phyloP scores from a whole-genome alignment of 53 echinoderm and acorn worm genomes.

The Antedon mediterranea region DNA sequence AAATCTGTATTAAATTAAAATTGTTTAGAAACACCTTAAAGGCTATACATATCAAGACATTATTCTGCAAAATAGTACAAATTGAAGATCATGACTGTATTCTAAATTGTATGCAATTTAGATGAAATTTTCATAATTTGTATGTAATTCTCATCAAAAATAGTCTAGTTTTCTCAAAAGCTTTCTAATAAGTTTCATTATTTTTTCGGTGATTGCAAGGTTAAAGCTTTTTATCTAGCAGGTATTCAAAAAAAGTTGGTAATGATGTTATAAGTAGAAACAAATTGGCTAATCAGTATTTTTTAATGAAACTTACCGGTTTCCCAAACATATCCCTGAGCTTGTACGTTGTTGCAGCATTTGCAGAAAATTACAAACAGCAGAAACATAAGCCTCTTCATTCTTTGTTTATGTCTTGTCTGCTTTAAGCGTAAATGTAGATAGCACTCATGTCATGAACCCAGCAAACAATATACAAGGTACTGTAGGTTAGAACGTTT shows the following conservation, averaged over 20 bases:
- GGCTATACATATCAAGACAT: too few relatives aligned
- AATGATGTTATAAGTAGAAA: background rate
- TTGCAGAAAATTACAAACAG: background rate
- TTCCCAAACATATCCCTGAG: background rate
- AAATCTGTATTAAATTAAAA: too few relatives aligned
- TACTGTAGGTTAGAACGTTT: too few relatives aligned
- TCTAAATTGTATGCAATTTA: too few relatives aligned
- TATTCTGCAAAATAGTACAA: too few relatives aligned
- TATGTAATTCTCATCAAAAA: too few relatives aligned
- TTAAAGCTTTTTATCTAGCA: background rate
- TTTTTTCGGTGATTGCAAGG: background rate
- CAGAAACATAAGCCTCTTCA: background rate
- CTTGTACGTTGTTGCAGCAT: background rate
- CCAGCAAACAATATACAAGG: too few relatives aligned
- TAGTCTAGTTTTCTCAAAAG: background rate
- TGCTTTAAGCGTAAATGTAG: background rate
- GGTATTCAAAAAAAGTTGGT: background rate
- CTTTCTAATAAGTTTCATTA: background rate
- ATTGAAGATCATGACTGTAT: too few relatives aligned
- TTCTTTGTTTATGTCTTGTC: background rate
- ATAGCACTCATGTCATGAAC: background rate
- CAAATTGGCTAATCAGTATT: background rate
- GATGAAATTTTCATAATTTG: too few relatives aligned
- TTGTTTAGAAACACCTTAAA: too few relatives aligned
- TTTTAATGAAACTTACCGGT: background rate